Conservation (phyloP, 2,113 vertebrate genomes). For the Rhegmatorhina hoffmannsi region DNA sequence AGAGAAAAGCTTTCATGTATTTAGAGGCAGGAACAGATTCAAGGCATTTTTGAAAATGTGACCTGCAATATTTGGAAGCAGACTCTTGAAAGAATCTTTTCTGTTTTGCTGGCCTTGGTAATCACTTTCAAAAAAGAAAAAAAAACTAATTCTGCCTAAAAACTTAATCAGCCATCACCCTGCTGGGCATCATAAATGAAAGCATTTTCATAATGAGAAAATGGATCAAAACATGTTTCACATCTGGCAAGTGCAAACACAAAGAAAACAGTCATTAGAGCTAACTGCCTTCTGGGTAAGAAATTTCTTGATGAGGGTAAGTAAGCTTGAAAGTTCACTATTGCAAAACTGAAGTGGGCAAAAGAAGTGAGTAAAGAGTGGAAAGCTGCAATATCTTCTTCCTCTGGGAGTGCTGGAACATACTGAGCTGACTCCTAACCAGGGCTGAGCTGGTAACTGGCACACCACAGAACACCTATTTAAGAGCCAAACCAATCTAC, state of each 20-base stretch:
- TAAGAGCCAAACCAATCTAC: neutral
- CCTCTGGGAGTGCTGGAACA: fast-evolving
- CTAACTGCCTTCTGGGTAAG: neutral
- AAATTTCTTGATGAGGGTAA: neutral
- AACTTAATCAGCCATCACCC: neutral
- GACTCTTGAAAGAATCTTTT: neutral
- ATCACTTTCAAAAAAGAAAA: neutral
- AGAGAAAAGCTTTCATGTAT: neutral
- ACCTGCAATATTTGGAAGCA: neutral
- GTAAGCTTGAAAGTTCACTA: neutral
- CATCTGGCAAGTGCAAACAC: neutral
- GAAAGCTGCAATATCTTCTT: neutral
- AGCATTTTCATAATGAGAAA: conserved; percentile 14
- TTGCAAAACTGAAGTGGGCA: neutral
- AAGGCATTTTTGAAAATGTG: neutral
- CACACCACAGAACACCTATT: neutral
- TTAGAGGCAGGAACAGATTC: neutral
- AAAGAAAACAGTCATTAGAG: neutral
- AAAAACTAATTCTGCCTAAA: neutral
- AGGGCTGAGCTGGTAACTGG: neutral
- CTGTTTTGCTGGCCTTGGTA: neutral
- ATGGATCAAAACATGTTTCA: conserved; percentile 31
- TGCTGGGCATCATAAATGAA: conserved; percentile 19
- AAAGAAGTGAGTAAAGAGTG: neutral
- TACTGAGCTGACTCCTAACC: neutral